Base-by-base conservation (phyloP, 2,113 vertebrate species). In the Bubalus kerabau region DNA sequence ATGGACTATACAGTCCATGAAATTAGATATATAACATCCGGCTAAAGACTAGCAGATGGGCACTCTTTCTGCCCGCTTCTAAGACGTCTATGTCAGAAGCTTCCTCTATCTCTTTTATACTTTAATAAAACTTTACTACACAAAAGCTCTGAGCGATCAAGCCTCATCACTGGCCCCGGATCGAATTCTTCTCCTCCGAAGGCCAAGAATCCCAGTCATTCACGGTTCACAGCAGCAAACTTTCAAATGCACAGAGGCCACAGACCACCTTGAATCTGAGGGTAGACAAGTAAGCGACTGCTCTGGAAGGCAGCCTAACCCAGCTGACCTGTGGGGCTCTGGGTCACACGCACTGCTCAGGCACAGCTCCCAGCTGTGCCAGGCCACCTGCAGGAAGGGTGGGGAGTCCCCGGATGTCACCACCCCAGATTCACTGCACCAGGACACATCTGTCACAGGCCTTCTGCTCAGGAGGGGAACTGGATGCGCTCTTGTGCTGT, bases 351-450 rank as follows among this genome's bases (percentile, higher is more conserved):
- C 21, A 32, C 9, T 0, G 26, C 19, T 62, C 50, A 21, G 28
- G 43, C 5, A 1, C 50, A 12, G 23, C 3, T 3, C 4, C 9
- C 10, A 7, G 13, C 24, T 26, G 8, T 48, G 36, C 24, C 0
- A 3, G 30, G 28, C 7, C 56, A 23, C 8, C 6, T 0, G 62
- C n/a, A 12, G 7, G n/a, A 52, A 24, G 50, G 56, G 54, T 24
- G 13, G 32, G n/a, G 60, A 3, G 6, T 9, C 7, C 13, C 17
- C 3, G 0, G 46, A 24, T 26, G n/a, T 60, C 1, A 30, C 6
- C n/a, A 24, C 62, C 9, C 43, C 59, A 62, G 26, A 1, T 23
- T 21, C 67, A 6, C 50, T 8, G 1, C n/a, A 21, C 30, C 32
- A 16, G 32, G 26, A 10, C 43, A 57, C 1, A 23, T 59, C 19